Percentiles rank a stretch among this genome's conserved stretches.
These are phyloP conservation scores for Masnerella sp. DNA, from an alignment of 2,888 invertebrate species.

Conservation along the genomic window DNA sequence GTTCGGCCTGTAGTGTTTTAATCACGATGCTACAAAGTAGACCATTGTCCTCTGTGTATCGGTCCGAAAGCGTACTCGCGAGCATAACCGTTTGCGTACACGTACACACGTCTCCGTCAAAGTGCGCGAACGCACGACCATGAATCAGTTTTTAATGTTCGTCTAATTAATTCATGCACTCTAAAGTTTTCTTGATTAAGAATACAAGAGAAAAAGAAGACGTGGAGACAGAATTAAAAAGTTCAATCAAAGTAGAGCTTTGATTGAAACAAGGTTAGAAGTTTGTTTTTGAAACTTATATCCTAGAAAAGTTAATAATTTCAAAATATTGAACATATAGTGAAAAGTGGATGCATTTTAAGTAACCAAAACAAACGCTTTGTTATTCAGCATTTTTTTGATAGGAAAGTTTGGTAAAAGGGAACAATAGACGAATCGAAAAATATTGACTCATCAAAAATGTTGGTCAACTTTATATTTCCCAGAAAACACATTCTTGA, in stretches of 20 bases:
- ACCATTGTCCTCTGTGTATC: conserved; percentile 64
- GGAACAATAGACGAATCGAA: conserved; percentile 1
- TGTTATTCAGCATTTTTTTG: conserved; percentile 1
- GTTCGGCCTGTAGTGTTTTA: conserved; percentile 64
- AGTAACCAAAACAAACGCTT: conserved; percentile 4
- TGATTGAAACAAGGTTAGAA: background rate
- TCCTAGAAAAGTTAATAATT: background rate
- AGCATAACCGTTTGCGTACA: conserved; percentile 53
- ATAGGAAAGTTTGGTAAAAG: background rate
- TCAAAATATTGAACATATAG: background rate
- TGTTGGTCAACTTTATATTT: conserved; percentile 4
- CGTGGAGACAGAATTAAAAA: background rate
- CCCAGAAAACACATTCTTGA: background rate
- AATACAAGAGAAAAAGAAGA: background rate
- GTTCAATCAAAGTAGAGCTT: too few species aligned
- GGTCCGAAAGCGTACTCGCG: conserved; percentile 60
- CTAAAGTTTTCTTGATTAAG: background rate
- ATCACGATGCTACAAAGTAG: conserved; percentile 65
- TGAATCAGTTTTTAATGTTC: conserved; percentile 42
- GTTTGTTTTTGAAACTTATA: background rate
- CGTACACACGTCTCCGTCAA: conserved; percentile 18
- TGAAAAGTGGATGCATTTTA: background rate
- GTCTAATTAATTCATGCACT: conserved; percentile 38
- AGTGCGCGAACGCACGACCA: conserved; percentile 17
- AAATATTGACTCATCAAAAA: conserved; percentile 21